These are phyloP conservation scores for Zeugodacus cucurbitae DNA, from an alignment of 1,140 invertebrate genomes.

Conservation along the genomic window DNA sequence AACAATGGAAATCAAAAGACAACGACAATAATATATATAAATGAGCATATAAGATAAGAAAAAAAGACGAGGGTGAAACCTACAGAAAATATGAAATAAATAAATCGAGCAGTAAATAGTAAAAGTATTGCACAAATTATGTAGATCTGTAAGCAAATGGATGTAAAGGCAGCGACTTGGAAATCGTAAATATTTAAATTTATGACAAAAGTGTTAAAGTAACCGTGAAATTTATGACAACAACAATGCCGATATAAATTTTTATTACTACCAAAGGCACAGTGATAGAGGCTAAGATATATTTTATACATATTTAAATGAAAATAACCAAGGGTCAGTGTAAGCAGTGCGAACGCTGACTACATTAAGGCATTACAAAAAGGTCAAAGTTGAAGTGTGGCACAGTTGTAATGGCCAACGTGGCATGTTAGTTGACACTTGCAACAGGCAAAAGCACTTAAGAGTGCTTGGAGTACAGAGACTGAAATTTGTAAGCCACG, in stretches of 20 bases:
- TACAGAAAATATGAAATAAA: not conserved
- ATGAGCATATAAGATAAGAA: not conserved
- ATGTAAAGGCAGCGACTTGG: not conserved
- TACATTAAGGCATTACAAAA: not conserved
- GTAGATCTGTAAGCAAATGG: not conserved
- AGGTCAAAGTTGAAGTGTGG: not conserved
- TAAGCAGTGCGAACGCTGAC: not conserved
- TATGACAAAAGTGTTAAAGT: not conserved
- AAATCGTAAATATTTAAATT: not conserved
- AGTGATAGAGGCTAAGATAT: not conserved
- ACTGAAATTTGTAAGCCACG: not conserved
- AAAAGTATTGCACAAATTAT: not conserved
- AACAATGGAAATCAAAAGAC: not conserved
- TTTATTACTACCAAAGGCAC: not conserved
- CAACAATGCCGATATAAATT: not conserved
- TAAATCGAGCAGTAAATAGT: not conserved
- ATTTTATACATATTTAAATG: not conserved
- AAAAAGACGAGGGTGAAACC: not conserved
- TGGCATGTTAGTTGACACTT: slow-evolving; percentile 14
- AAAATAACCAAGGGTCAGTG: not conserved
- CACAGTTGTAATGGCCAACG: not conserved
- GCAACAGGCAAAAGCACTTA: not conserved
- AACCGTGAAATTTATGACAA: not conserved
- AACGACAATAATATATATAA: not conserved
- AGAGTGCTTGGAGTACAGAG: not conserved